Evolutionary conservation across 2,113 vertebrate species (phyloP), one percentile per base, ranked within the genome.

Genomic region (Ornithorhynchus anatinus): DNA sequence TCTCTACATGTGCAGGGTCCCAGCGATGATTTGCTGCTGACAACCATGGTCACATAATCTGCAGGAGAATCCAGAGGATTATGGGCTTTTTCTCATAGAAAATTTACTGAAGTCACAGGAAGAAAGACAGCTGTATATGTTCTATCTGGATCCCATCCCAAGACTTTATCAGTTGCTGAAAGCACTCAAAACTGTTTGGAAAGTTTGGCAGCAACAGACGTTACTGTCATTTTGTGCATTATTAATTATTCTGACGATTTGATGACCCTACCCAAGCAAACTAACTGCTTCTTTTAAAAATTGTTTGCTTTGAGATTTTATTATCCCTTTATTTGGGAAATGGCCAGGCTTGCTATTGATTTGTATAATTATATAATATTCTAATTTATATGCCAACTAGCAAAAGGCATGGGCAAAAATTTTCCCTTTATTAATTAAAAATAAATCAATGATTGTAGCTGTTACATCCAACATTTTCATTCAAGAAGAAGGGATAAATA

Each of bases 321-420:
- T 59, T 13, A 69, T 36, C 8, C 35, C 25, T 60, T 22, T 57
- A 59, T 58, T 44, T 63, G 14, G 61, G 61, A 72, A 69, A 51
- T 27, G 25, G 59, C 10, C 22, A 59, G 50, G 37, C 32, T 9
- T 8, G 13, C 27, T 53, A 66, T 59, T 57, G 52, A 66, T 8
- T 58, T 59, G 33, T 33, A 12, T 74, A 50, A 78, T 73, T 59
- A 67, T 47, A 83, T 67, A 40, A 69, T 19, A 69, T 13, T 72
- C 73, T 42, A 50, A 32, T 61, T 61, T 69, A 23, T 35, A 38
- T 12, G 74, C 20, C 20, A 64, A 10, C 53, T 76, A 78, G 44
- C 58, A 69, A 76, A 74, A 36, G 37, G 22, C 35, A 59, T 25
- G 14, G 68, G 19, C 45, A 40, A 7, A 27, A 13, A 44, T 7